Evolutionary conservation across 2,113 vertebrate genomes (phyloP), one percentile per base, ranked within the genome.

Genomic region (Nothocercus nigrocapillus): DNA sequence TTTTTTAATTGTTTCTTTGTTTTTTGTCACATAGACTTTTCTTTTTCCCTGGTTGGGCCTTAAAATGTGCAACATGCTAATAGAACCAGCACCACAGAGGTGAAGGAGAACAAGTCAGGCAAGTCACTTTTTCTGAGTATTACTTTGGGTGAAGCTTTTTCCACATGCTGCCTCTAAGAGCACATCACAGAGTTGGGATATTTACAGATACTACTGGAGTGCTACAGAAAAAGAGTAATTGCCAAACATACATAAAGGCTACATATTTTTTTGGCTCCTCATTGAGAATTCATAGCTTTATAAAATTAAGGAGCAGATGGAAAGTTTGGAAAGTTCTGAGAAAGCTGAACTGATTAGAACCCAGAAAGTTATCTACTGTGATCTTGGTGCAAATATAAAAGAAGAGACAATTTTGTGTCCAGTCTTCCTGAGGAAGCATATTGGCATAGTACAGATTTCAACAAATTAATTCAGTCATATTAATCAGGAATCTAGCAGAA

Each of bases 41-140:
- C 84, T 78, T 24, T 72, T 54, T 54, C 34, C 10, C 16, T 54
- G 8, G 5, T 16, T 56, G 28, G 22, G 34, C 47, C 75, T 62
- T 61, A 59, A 76, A 73, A 78, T 18, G 74, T 3, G 8, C 18
- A 84, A 51, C 28, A 17, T 8, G 18, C 9, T 44, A 63, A 7
- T 11, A 36, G 53, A 6, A 90, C 4, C 6, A 53, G 45, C 5
- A 74, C 18, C 49, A 73, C 5, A 62, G 32, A 30, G 2, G 16
- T 22, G 13, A 53, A 18, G 13, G 34, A 38, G 62, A 85, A 2
- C 63, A n/a, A 76, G 12, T 53, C 34, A 18, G 62, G 17, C 28
- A 74, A 38, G 13, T 17, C 19, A 56, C 0, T 3, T 1, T 0
- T 1, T 5, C 7, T 32, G 12, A 73, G 13, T 0, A 0, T 21